Conservation (phyloP, 2,888 invertebrate species). For the Megamerina dolium region DNA sequence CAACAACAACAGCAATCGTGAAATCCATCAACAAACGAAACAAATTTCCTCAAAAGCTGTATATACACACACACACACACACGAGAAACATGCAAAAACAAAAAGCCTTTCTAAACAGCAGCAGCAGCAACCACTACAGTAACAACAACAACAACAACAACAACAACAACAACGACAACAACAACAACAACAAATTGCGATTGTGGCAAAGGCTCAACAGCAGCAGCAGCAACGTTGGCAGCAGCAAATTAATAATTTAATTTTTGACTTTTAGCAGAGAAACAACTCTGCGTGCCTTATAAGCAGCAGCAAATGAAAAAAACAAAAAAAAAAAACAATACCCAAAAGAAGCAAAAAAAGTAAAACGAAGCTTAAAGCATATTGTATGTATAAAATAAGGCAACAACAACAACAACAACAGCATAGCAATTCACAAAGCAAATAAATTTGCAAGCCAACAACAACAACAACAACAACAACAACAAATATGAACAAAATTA, state of each 20-base stretch:
- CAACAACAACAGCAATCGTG: too few relatives aligned
- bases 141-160: too few relatives aligned
- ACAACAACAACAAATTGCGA: too few relatives aligned
- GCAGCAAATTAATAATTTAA: constrained; percentile 44
- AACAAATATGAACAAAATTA: not conserved
- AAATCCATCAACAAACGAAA: constrained; percentile 16
- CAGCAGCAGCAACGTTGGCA: too few relatives aligned
- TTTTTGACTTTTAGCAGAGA: constrained; percentile 36
- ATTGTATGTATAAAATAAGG: constrained; percentile 1
- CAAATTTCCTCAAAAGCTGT: constrained; percentile 9
- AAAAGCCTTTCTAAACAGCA: constrained; percentile 18
- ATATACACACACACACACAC: constrained; percentile 4
- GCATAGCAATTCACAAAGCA: not conserved
- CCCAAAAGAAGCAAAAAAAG: not conserved
- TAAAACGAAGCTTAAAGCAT: not conserved
- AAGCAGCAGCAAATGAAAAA: constrained; percentile 7
- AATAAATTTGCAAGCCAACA: constrained; percentile 8
- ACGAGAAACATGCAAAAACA: constrained; percentile 1
- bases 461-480: not conserved
- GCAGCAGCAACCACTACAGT: too few relatives aligned
- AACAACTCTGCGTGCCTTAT: not conserved
- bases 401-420: constrained; percentile 6
- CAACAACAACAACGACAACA: too few relatives aligned
- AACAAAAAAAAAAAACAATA: not conserved
- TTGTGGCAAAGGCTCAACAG: too few relatives aligned